Base-by-base conservation (phyloP, 2,797 vertebrate genomes). In the Tapera naevia region DNA sequence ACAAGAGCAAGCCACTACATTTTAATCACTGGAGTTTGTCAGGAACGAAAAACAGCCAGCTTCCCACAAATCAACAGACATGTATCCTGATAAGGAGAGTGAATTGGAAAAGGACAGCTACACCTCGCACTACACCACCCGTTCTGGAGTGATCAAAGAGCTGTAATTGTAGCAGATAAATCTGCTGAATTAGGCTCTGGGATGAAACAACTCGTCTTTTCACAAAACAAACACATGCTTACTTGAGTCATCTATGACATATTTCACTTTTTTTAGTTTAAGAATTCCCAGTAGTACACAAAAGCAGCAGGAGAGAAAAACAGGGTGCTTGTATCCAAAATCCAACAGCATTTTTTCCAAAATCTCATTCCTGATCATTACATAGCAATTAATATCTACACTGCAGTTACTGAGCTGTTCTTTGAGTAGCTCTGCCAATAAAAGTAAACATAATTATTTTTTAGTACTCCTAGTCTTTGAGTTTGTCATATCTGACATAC, bases 11-110 rank as follows among this genome's bases (percentile, higher is more conserved):
- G 97, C 98, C 98, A 98, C 98, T 98, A 98, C 98, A 98, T 98
- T 98, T 98, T 98, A 98, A 98, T 98, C 98, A 98, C 98, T 98
- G 98, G 98, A 97, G 97, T 98, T 98, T 98, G 98, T 98, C 98
- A 98, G 98, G 98, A 98, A 98, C 97, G 80, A 98, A 98, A 98
- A 98, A 98, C 98, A 98, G 98, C 96, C 98, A 97, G 98, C 98
- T 98, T 98, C 98, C 98, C 98, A 98, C 98, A 98, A 98, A 98
- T 98, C 98, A 98, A 98, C 98, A 98, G 98, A 98, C 98, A 97
- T 98, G 98, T 98, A 98, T 98, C 98, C 98, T 98, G 98, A 98
- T 98, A 98, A 98, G 98, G 87, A 96, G 97, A 97, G 97, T 94
- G 97, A 97, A 96, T 95, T 96, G 96, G 97, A 93, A 97, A 97